Conservation (phyloP, 1,140 invertebrate genomes). For the Pararge aegeria region DNA sequence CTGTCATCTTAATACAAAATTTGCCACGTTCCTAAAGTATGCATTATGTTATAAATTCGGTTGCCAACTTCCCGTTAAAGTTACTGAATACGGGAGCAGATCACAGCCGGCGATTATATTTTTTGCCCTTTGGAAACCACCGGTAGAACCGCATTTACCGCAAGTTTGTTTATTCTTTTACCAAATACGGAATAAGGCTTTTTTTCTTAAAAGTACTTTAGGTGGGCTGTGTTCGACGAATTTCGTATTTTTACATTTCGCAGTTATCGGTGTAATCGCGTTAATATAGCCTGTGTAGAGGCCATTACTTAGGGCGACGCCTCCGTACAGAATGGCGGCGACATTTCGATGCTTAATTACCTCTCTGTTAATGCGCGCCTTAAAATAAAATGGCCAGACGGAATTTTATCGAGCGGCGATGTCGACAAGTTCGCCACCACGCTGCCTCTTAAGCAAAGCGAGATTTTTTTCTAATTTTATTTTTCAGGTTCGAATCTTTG, state of each 20-base stretch:
- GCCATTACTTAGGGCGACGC: constrained; percentile 57
- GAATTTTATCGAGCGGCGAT: constrained; percentile 51
- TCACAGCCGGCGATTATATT: too few species aligned
- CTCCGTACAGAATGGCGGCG: constrained; percentile 42
- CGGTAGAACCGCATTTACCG: neutral
- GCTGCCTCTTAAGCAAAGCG: constrained; percentile 20
- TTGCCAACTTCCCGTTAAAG: too few species aligned
- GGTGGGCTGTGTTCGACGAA: constrained; percentile 14
- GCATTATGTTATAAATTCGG: too few species aligned
- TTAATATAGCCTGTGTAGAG: constrained; percentile 40
- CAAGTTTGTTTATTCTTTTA: constrained; percentile 1
- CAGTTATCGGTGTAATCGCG: constrained; percentile 34
- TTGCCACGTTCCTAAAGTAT: too few species aligned
- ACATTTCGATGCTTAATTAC: constrained; percentile 73
- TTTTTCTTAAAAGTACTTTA: neutral
- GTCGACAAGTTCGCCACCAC: constrained; percentile 22
- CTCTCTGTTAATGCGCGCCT: constrained; percentile 56
- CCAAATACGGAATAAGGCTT: neutral
- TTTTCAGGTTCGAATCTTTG: constrained; percentile 14
- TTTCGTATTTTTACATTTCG: constrained; percentile 33
- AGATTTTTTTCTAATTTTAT: constrained; percentile 28
- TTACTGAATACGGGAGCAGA: too few species aligned
- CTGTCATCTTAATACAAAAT: too few species aligned
- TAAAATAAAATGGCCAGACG: constrained; percentile 60
- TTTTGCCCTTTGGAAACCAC: neutral